Conservation (phyloP, 2,113 vertebrate genomes). For the Pollimyrus isidori region DNA sequence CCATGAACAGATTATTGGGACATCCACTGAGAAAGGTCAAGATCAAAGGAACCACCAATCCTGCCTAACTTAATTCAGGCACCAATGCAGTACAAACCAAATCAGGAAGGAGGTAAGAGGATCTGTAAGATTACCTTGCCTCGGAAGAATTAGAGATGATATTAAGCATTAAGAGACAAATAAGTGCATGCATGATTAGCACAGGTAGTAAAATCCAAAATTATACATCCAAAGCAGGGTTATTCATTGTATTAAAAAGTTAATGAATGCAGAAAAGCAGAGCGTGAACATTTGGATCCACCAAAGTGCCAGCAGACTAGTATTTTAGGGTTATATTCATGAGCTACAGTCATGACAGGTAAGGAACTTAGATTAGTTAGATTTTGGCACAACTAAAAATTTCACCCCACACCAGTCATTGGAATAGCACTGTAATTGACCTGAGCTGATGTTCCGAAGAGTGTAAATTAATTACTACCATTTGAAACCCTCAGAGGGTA, state of each 20-base stretch:
- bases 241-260: conserved; percentile 14
- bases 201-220: conserved; percentile 6
- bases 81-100: background rate
- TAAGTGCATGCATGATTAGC: conserved; percentile 3
- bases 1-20: background rate
- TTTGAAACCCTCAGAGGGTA: background rate
- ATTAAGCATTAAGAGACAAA: conserved; percentile 12
- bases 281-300: conserved; percentile 1
- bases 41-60: background rate
- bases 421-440: background rate
- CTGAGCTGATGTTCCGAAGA: background rate
- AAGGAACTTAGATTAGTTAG: background rate
- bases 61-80: background rate
- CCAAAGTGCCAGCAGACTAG: background rate
- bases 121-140: conserved; percentile 18
- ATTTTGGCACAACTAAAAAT: background rate
- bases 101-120: conserved; percentile 6
- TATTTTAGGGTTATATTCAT: conserved; percentile 14
- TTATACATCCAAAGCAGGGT: conserved; percentile 2
- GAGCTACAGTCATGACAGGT: background rate
- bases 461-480: conserved; percentile 2
- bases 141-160: conserved; percentile 8
- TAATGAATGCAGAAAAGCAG: conserved; percentile 12
- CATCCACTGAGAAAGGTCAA: background rate
- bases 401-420: background rate